These are phyloP conservation scores for Zaprionus ornatus DNA, from an alignment of 1,140 invertebrate genomes.

Conservation along the genomic window DNA sequence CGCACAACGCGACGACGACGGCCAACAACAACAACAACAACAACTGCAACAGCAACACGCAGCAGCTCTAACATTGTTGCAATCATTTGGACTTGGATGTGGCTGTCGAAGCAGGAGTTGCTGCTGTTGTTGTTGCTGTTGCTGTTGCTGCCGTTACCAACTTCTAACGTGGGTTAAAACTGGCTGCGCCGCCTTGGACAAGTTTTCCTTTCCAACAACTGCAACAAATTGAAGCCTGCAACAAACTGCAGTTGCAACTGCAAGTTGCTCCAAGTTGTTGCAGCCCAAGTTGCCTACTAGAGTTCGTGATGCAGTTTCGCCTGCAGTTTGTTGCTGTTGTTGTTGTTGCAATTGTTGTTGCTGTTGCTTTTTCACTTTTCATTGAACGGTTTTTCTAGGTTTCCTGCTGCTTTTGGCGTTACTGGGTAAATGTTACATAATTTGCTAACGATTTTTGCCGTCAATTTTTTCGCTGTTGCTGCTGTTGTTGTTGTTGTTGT, in stretches of 20 bases:
- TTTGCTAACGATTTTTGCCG: constrained; percentile 36
- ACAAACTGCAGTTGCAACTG: constrained; percentile 8
- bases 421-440: constrained; percentile 81
- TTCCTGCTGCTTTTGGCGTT: constrained; percentile 78
- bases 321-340: neutral
- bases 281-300: constrained; percentile 23
- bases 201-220: constrained; percentile 65
- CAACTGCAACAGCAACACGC: constrained; percentile 18
- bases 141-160: constrained; percentile 21
- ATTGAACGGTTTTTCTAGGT: constrained; percentile 76
- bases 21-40: constrained; percentile 53
- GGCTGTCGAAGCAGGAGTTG: constrained; percentile 10
- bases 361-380: constrained; percentile 57
- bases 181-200: constrained; percentile 48
- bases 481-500: neutral
- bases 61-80: constrained; percentile 49
- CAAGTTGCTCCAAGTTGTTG: constrained; percentile 4
- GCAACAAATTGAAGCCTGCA: constrained; percentile 28
- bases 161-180: constrained; percentile 49
- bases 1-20: constrained; percentile 49
- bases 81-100: constrained; percentile 51
- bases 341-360: constrained; percentile 18
- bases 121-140: constrained; percentile 25
- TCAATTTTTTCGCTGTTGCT: constrained; percentile 16
- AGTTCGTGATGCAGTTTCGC: constrained; percentile 61